A percentile compares a stretch with the other conserved stretches of the same genome.
phyloP scores from a whole-genome alignment of 2,113 vertebrate species.

The Nyctereutes procyonoides region DNA sequence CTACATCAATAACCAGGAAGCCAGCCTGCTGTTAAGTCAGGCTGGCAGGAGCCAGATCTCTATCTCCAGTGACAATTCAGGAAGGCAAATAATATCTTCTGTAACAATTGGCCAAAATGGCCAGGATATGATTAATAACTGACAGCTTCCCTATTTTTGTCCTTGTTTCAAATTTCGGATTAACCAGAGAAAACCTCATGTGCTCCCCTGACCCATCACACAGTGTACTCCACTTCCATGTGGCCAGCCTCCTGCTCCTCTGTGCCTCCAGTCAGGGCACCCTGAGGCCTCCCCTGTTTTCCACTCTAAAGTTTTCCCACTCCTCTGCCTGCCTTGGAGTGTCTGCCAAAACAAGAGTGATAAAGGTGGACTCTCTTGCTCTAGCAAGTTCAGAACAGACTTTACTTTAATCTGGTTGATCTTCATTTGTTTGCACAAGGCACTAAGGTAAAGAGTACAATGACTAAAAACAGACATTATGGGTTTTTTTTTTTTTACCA shows the following conservation, averaged over 20 bases:
- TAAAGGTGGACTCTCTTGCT: background rate
- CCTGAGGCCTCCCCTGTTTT: fast-evolving
- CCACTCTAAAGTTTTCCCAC: background rate
- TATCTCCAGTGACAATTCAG: background rate
- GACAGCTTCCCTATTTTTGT: background rate
- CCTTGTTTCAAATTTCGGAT: background rate
- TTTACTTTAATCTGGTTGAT: background rate
- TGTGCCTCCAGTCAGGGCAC: fast-evolving
- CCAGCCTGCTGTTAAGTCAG: background rate
- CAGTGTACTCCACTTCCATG: fast-evolving
- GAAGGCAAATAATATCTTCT: background rate
- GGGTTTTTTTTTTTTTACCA: background rate
- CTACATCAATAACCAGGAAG: background rate
- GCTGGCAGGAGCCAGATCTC: background rate
- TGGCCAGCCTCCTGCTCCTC: background rate
- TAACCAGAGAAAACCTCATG: background rate
- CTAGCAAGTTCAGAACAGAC: background rate
- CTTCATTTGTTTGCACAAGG: background rate
- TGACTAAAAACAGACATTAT: background rate
- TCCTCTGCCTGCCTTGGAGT: background rate
- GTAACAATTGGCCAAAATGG: background rate
- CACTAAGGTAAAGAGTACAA: background rate
- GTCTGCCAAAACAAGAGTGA: fast-evolving
- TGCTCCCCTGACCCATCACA: background rate
- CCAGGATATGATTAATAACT: background rate